Evolutionary conservation across 2,113 vertebrate species (phyloP), one percentile per base, ranked within the genome.

Genomic region (Rhegmatorhina hoffmannsi): DNA sequence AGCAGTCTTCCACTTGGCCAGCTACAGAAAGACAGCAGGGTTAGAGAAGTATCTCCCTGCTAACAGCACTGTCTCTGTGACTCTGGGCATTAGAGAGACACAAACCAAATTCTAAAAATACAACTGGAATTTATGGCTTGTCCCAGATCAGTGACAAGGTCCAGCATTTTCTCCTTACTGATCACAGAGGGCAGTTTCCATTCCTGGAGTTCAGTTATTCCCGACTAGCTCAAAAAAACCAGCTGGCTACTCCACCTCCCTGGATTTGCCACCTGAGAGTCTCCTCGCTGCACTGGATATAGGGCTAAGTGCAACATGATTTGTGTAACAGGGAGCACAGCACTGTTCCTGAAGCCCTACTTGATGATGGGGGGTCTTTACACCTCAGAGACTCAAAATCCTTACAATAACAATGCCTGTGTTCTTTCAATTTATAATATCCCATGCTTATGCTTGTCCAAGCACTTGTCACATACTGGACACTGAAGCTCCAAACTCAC

Each of bases 1-100:
- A 91, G 99, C 99, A 6, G 99, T 99, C 97, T 99, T 99, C 99
- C 99, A 99, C 89, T 99, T 99, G 78, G 99, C 99, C 98, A 99
- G 96, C 99, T 99, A 87, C 62, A 96, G 73, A 81, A 62, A 60
- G 68, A 49, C 89, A 70, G 84, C 25, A 73, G 33, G 24, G 70
- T 92, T 38, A 64, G 64, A 76, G 77, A 43, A 80, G 14, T 10
- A 5, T 4, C 36, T 55, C 84, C 15, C n/a, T 28, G 59, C 78
- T 7, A 50, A 68, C 29, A 84, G 67, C 2, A 60, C 19, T 1
- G 0, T 33, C 79, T 77, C 76, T 19, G 3, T 0, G 7, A 6
- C 64, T 52, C 25, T 44, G 49, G 63, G 44, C 88, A 72, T 29
- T 3, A 33, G 8, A 53, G n/a, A 80, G 25, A 31, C 0, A 7